Percentiles rank a stretch among this genome's conserved stretches.
phyloP scores from a whole-genome alignment of 2,797 vertebrate genomes.

The Aphelocoma californica region DNA sequence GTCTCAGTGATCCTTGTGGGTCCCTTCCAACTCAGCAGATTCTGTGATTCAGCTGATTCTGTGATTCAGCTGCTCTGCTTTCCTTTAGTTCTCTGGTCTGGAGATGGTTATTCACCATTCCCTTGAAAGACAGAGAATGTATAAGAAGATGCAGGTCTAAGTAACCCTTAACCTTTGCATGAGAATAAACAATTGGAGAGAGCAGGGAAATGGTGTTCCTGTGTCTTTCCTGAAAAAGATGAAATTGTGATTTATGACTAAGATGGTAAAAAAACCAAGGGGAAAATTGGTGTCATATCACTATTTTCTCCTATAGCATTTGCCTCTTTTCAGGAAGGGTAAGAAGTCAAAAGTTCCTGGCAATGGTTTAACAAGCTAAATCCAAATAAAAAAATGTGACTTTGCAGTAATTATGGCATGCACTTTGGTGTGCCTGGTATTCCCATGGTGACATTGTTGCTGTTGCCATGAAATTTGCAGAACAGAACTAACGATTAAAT shows the following conservation, averaged over 20 bases:
- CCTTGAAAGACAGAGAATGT: fast-evolving
- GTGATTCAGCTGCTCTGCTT: background rate
- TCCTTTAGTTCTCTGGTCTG: background rate
- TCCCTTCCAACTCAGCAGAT: background rate
- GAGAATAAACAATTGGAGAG: background rate
- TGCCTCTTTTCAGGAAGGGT: background rate
- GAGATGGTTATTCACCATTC: background rate
- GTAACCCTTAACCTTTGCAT: background rate
- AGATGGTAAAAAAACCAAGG: background rate
- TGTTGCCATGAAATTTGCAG: background rate
- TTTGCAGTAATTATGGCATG: background rate
- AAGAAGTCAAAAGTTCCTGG: background rate
- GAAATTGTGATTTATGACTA: background rate
- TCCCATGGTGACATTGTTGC: background rate
- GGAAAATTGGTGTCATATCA: fast-evolving
- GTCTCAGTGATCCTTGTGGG: background rate
- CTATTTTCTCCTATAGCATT: background rate
- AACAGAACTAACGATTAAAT: background rate
- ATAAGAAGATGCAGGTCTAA: background rate
- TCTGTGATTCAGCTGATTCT: background rate
- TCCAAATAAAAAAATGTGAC: background rate
- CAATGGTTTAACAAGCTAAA: background rate
- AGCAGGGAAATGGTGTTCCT: background rate
- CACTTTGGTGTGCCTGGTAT: background rate
- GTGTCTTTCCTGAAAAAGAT: background rate